These are phyloP conservation scores for Mesodorylaimus sp. DNA, from an alignment of 2,888 invertebrate genomes.

Conservation along the genomic window DNA sequence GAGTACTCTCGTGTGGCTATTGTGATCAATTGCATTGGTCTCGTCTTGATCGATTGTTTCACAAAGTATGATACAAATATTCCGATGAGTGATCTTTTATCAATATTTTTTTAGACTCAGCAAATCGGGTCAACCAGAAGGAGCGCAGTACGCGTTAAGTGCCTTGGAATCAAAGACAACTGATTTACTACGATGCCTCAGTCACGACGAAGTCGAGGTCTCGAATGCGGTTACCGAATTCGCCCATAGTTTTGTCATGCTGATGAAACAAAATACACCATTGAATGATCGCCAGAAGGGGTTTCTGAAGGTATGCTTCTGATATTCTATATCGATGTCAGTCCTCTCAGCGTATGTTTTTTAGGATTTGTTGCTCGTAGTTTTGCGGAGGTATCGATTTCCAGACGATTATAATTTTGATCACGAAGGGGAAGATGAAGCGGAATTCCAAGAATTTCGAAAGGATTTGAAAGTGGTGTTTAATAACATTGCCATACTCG, in stretches of 20 bases:
- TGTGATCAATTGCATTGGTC: slow-evolving; percentile 38
- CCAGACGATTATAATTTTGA: slow-evolving; percentile 38
- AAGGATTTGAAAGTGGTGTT: slow-evolving; percentile 39
- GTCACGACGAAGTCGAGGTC: slow-evolving; percentile 39
- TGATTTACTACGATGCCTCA: slow-evolving; percentile 35
- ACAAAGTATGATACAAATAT: slow-evolving; percentile 36
- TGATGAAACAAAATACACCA: slow-evolving; percentile 32
- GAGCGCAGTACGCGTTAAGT: not conserved
- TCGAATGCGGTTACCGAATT: slow-evolving; percentile 37
- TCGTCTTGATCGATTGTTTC: slow-evolving; percentile 35
- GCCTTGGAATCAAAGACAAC: slow-evolving; percentile 35
- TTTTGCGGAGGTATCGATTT: slow-evolving; percentile 39
- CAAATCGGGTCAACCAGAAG: not conserved
- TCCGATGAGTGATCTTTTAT: not conserved
- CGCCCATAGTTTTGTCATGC: slow-evolving; percentile 36
- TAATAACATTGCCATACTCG: slow-evolving; percentile 38
- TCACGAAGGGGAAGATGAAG: slow-evolving; percentile 40
- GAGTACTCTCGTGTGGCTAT: slow-evolving; percentile 37
- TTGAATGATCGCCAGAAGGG: slow-evolving; percentile 30
- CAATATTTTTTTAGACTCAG: not conserved
- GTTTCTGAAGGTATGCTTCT: slow-evolving; percentile 26
- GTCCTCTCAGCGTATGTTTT: not conserved
- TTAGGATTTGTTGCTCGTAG: slow-evolving; percentile 33
- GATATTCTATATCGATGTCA: too few species aligned
- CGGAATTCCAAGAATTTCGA: slow-evolving; percentile 39